Percentiles rank a stretch among this genome's conserved stretches.
phyloP scores from a whole-genome alignment of 2,113 vertebrate species.

The Mola mola region DNA sequence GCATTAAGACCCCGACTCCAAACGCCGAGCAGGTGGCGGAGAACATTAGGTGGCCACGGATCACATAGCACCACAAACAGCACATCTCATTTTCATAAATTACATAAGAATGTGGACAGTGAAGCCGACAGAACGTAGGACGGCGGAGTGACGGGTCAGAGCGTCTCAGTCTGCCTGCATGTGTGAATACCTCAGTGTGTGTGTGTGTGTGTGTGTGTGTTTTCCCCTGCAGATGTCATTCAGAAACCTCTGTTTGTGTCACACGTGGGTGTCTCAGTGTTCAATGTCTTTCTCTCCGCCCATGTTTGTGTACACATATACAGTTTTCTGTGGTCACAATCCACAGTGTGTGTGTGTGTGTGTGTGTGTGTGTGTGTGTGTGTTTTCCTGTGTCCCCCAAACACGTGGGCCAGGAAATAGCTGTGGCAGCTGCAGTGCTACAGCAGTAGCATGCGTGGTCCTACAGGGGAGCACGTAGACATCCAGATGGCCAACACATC shows the following conservation, averaged over 20 bases:
- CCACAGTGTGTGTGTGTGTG: slow-evolving; percentile 9
- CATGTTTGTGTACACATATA: too few species aligned
- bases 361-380: slow-evolving; percentile 16
- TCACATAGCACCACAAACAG: slow-evolving; percentile 52
- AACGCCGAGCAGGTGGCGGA: slow-evolving; percentile 59
- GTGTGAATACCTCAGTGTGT: slow-evolving; percentile 1
- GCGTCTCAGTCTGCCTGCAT: slow-evolving; percentile 18
- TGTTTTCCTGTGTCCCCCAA: slow-evolving; percentile 31
- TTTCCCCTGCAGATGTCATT: too few species aligned
- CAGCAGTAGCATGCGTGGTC: slow-evolving; percentile 62
- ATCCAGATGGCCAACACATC: slow-evolving; percentile 77
- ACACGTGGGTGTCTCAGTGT: slow-evolving; percentile 3
- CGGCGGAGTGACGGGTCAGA: slow-evolving; percentile 22
- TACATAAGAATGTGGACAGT: slow-evolving; percentile 53
- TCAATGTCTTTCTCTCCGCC: too few species aligned
- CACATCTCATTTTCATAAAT: slow-evolving; percentile 55
- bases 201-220: slow-evolving; percentile 3
- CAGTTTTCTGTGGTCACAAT: too few species aligned
- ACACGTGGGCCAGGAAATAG: slow-evolving; percentile 70
- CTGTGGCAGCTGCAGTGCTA: slow-evolving; percentile 59
- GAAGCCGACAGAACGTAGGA: slow-evolving; percentile 33
- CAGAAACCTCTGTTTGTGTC: not conserved
- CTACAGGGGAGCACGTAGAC: slow-evolving; percentile 61
- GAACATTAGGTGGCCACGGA: slow-evolving; percentile 62
- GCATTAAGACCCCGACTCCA: slow-evolving; percentile 58